These are phyloP conservation scores for Malurus alboscapulatus DNA, from an alignment of 2,113 vertebrate species.

Conservation along the genomic window DNA sequence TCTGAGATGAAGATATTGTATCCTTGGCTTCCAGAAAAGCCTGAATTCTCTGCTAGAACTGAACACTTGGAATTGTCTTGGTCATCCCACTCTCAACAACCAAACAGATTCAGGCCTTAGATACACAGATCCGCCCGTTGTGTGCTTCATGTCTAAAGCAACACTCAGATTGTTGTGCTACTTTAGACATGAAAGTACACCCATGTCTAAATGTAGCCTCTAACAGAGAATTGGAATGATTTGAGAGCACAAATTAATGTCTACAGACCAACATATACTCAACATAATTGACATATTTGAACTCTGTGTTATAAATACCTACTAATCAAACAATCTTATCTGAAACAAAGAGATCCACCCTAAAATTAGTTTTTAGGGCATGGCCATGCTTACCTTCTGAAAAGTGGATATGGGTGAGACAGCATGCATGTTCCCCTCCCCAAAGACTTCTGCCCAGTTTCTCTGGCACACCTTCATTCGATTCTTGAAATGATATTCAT, in stretches of 20 bases:
- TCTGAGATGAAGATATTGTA: background rate
- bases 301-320: background rate
- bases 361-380: background rate
- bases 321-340: background rate
- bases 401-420: slow-evolving; percentile 89
- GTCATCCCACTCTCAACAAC: background rate
- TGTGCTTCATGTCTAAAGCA: background rate
- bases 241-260: background rate
- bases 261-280: background rate
- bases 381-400: slow-evolving; percentile 80
- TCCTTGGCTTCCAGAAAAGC: background rate
- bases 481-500: slow-evolving; percentile 99
- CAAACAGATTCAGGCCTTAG: background rate
- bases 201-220: background rate
- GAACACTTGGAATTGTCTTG: background rate
- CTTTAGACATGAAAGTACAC: background rate
- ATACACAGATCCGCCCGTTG: background rate
- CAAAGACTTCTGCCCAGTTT: slow-evolving; percentile 96
- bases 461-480: slow-evolving; percentile 96
- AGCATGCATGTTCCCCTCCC: slow-evolving; percentile 94
- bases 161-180: background rate
- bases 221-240: background rate
- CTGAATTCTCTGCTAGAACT: background rate
- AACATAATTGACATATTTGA: background rate
- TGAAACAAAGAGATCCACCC: background rate